A percentile compares a stretch with the other conserved stretches of the same genome.
Evolutionary conservation across 2,113 vertebrate species (phyloP).

Genomic region (Progne subis): DNA sequence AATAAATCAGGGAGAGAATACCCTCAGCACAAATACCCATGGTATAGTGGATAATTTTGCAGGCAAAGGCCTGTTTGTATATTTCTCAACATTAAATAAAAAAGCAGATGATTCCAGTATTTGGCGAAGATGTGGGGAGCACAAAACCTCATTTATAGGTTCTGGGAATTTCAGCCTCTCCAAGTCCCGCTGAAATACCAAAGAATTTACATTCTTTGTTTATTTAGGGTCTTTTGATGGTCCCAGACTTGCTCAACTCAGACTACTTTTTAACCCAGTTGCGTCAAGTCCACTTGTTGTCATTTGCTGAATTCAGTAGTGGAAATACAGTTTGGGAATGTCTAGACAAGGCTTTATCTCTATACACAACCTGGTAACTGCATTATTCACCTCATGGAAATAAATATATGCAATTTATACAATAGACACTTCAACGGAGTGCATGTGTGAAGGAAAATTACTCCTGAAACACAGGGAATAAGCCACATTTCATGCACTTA

Average conservation of each 20-base stretch:
- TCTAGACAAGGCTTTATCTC: not conserved
- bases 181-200: not conserved
- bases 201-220: not conserved
- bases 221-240: not conserved
- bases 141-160: not conserved
- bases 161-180: not conserved
- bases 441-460: not conserved
- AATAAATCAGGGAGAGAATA: not conserved
- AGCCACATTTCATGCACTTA: not conserved
- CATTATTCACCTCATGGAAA: not conserved
- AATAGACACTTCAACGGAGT: not conserved
- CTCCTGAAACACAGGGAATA: not conserved
- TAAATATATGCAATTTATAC: not conserved
- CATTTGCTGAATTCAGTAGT: not conserved
- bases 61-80: fast-evolving
- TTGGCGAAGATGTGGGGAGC: not conserved
- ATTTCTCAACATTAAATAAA: not conserved
- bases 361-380: not conserved
- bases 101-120: not conserved
- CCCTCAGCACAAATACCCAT: not conserved
- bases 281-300: not conserved
- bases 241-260: not conserved
- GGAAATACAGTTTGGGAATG: not conserved
- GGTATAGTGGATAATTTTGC: not conserved
- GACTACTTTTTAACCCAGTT: not conserved